A percentile compares a stretch with the other conserved stretches of the same genome.
Evolutionary conservation across 2,113 vertebrate genomes (phyloP).

Genomic region (Ascaphus truei): DNA sequence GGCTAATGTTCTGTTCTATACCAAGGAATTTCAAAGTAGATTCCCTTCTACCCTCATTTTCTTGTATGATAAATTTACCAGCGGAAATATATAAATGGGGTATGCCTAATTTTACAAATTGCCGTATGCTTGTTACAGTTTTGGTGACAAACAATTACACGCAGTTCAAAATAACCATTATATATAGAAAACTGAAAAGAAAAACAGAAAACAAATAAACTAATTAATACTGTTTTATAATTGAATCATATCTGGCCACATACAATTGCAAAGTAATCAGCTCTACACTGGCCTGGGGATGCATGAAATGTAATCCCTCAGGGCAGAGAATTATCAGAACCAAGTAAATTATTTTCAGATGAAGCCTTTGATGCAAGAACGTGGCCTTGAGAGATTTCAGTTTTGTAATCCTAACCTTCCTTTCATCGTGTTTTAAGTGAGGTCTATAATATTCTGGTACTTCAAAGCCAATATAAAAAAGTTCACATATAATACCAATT

Average conservation of each 20-base stretch:
- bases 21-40: too few relatives aligned
- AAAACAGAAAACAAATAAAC: conserved; percentile 34
- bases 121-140: too few relatives aligned
- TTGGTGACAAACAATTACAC: too few relatives aligned
- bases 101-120: too few relatives aligned
- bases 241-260: conserved; percentile 27
- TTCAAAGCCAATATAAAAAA: conserved; percentile 50
- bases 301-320: conserved; percentile 39
- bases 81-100: too few relatives aligned
- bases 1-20: too few relatives aligned
- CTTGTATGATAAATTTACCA: too few relatives aligned
- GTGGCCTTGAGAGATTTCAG: conserved; percentile 43
- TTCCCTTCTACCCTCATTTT: too few relatives aligned
- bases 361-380: conserved; percentile 51
- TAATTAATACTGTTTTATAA: conserved; percentile 39
- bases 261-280: conserved; percentile 33
- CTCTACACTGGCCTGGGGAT: conserved; percentile 36
- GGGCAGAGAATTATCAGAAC: conserved; percentile 43
- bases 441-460: conserved; percentile 43
- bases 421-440: conserved; percentile 55
- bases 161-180: background rate
- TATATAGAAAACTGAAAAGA: background rate
- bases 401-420: conserved; percentile 48
- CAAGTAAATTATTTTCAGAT: conserved; percentile 46
- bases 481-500: conserved; percentile 41